phyloP scores from a whole-genome alignment of 2,797 vertebrate species.

The Eospalax fontanierii region DNA sequence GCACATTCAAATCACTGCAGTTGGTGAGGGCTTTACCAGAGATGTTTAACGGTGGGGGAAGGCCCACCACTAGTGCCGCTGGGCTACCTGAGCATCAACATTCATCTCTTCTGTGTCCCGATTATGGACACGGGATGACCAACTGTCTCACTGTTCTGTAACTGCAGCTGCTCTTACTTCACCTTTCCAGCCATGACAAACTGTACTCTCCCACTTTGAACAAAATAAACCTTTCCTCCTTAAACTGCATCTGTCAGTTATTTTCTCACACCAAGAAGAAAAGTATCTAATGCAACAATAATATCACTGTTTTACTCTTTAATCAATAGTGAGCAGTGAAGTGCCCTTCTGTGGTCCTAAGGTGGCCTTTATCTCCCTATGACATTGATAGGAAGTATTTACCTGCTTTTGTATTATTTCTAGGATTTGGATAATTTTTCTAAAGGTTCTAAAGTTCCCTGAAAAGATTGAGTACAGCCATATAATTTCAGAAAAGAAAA shows the following conservation, averaged over 20 bases:
- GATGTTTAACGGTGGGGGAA: background rate
- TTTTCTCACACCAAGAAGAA: background rate
- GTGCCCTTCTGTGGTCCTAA: background rate
- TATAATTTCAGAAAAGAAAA: constrained; percentile 39
- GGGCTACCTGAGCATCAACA: background rate
- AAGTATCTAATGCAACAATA: background rate
- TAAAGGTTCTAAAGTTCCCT: constrained; percentile 42
- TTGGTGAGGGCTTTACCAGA: background rate
- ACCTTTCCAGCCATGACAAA: background rate
- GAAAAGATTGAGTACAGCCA: background rate
- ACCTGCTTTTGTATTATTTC: background rate
- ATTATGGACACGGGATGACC: background rate
- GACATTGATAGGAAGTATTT: background rate
- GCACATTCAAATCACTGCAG: background rate
- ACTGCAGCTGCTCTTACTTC: background rate
- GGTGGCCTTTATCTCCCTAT: background rate
- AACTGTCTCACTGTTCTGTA: background rate
- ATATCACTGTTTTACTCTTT: background rate
- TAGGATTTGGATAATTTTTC: constrained; percentile 45
- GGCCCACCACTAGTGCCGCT: background rate
- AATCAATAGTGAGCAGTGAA: background rate
- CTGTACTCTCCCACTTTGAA: background rate
- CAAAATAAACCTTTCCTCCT: background rate
- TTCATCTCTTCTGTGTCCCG: no score
- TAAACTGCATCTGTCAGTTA: background rate